Base-by-base conservation (phyloP, 2,888 invertebrate genomes). In the Leucoma salicis region DNA sequence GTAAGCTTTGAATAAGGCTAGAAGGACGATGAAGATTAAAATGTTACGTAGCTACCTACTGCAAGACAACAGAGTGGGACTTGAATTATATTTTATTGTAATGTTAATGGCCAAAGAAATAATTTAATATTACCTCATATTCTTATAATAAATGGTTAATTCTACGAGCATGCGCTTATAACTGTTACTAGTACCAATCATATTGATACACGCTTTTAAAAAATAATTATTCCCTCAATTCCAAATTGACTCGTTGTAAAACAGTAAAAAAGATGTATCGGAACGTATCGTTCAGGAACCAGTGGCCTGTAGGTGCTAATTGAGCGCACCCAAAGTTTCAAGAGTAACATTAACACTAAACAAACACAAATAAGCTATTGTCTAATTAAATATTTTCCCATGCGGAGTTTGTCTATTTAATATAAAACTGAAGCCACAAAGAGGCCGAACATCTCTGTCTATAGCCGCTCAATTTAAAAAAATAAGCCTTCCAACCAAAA, bases 321-420 rank as follows among this genome's bases (percentile, higher is more conserved):
- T 82, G 81, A 45, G 56, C 72, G 73, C 72, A 70, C 71, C 72
- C 74, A 77, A 69, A 69, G 57, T 71, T 74, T 76, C 82, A 79
- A 84, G 81, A 82, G 78, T 74, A 76, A 73, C 88, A 89, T 88
- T 89, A 89, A 87, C 84, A 79, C 78, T 82, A 79, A 80, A 82
- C 88, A 87, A 89, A 88, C 81, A 84, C 82, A 86, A 86, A 85
- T 88, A 87, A 89, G 74, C 85, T 85, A 84, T 87, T 85, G 83
- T 86, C 81, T 89, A 88, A 88, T 89, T 88, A 88, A 86, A 88
- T 86, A 80, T 86, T 87, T 88, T 88, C 88, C 85, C 88, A 88
- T 84, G 78, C 74, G 59, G 49, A 32, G 58, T 61, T 71, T 70
- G 69, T 75, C 63, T 70, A 67, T 78, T 71, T 75, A 66, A 70